Evolutionary conservation across 2,113 vertebrate genomes (phyloP), one percentile per base, ranked within the genome.

Genomic region (Hystrix brachyura): DNA sequence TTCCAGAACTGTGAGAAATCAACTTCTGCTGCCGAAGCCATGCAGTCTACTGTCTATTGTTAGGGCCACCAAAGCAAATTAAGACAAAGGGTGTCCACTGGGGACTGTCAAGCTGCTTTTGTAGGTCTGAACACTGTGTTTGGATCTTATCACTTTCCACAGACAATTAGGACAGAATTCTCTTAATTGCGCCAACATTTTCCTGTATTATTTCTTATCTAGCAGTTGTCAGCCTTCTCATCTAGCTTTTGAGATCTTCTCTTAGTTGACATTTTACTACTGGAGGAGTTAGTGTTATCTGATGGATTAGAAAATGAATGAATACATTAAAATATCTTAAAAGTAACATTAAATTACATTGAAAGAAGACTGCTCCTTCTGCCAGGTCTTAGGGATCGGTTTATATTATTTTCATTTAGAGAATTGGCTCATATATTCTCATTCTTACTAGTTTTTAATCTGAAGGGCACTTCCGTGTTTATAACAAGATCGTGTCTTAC

Each of bases 241-340:
- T 69, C 0, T 27, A 86, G 17, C 48, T 92, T 94, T 87, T 95
- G 91, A 71, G 64, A 85, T 87, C 60, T 85, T 91, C 59, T 62
- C 4, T 86, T 86, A 95, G 60, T 43, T 87, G 80, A 12, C 25
- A 79, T 87, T 94, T 97, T 92, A 79, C 78, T 89, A 88, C 72
- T 72, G 48, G n/a, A 32, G 74, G 17, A 87, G 19, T 94, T 84
- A 64, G 46, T 72, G 60, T 72, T 94, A 89, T 64, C 43, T 88
- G 78, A 92, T 96, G 55, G 94, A 94, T 96, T 91, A 78, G 55
- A 86, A 94, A 95, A 94, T 87, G 81, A 14, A 92, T 38, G 90
- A 88, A 72, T 69, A 87, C 53, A 32, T 84, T 92, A 87, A 92
- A 92, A 71, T 97, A 67, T 90, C 32, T 60, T 76, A 87, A 82